phyloP scores from a whole-genome alignment of 2,113 vertebrate genomes.

The Tragulus kanchil region DNA sequence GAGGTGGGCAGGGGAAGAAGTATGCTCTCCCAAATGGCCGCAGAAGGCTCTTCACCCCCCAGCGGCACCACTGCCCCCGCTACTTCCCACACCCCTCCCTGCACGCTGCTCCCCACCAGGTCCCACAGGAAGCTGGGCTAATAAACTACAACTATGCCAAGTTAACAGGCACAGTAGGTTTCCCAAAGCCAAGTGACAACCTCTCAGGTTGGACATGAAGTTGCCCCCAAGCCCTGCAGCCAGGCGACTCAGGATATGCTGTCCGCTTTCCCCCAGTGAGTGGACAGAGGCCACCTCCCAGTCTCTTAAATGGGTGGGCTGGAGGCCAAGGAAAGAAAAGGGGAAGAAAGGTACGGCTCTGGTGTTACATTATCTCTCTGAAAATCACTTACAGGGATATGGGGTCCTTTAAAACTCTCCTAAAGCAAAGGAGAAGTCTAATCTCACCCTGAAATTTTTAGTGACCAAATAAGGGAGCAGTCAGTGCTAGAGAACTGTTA shows the following conservation, averaged over 20 bases:
- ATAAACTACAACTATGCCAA: background rate
- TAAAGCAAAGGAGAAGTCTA: conserved; percentile 59
- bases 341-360: conserved; percentile 7
- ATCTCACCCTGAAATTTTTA: conserved; percentile 77
- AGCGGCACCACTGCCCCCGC: background rate
- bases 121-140: background rate
- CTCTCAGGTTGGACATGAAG: background rate
- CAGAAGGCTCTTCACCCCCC: background rate
- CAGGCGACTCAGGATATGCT: background rate
- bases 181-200: background rate
- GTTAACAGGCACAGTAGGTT: background rate
- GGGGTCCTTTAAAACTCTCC: conserved; percentile 60
- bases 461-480: conserved; percentile 82
- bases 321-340: background rate
- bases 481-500: conserved; percentile 27
- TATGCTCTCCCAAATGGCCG: background rate
- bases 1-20: background rate
- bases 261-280: background rate
- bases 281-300: background rate
- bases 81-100: background rate
- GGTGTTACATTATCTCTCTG: background rate
- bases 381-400: conserved; percentile 20
- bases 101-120: background rate
- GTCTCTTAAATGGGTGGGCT: background rate
- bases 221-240: background rate